Base-by-base conservation (phyloP, 1,140 invertebrate genomes). In the Linepithema humile region DNA sequence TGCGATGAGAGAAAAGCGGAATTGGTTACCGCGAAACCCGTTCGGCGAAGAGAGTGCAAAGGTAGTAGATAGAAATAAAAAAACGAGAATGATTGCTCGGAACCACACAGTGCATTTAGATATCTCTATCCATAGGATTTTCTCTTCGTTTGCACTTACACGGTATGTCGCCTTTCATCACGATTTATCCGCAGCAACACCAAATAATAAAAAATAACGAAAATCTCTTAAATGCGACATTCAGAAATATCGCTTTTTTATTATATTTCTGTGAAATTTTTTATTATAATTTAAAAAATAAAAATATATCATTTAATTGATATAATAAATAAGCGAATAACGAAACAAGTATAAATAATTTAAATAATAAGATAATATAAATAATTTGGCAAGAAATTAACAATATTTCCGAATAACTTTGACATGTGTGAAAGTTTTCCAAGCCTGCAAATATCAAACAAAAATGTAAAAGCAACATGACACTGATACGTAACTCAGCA, bases 11-110 rank as follows among this genome's bases (percentile, higher is more conserved):
- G 43, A n/a, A 38, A 40, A 35, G 20, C 23, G 26, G 53, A 67
- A 83, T 83, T 50, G 85, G 64, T 86, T 70, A 72, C 57, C 64
- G 23, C 45, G 57, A 53, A 72, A 64, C n/a, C 57, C 26, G 65
- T 32, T 74, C 69, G 10, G 40, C 65, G n/a, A 75, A 77, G 50
- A 29, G 59, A 40, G 40, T 12, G 43, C 32, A 53, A 3, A 17
- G 29, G 15, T 12, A 80, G 53, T 1, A 72, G 29, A 15, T 35
- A 53, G 23, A 23, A 17, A 67, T 29, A 57, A 67, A 50, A 55
- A 64, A 29, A 53, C 15, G 45, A 53, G 35, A 74, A 20, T 50
- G 64, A 65, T 10, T 23, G 4, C 32, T 67, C 45, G 69, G 62
- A 55, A 55, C 64, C 40, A 53, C 53, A 53, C 43, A 55, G 70